phyloP scores from a whole-genome alignment of 2,888 invertebrate species.

The Nudaria mundana region DNA sequence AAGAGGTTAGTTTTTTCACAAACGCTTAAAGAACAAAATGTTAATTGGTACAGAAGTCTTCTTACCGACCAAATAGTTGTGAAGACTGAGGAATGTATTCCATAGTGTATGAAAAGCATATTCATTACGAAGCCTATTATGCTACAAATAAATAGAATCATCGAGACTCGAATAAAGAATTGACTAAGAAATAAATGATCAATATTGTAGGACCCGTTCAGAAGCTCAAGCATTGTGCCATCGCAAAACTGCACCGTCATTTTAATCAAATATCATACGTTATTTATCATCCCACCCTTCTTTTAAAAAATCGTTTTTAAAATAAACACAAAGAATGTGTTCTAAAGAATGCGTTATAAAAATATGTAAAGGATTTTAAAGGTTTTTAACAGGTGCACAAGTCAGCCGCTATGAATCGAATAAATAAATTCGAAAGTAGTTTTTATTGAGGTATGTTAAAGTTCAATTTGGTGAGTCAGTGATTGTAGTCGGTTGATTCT shows the following conservation, averaged over 20 bases:
- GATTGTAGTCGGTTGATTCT: constrained; percentile 10
- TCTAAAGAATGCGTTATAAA: constrained; percentile 68
- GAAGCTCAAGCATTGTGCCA: constrained; percentile 47
- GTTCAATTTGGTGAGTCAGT: constrained; percentile 12
- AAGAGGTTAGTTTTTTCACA: not conserved
- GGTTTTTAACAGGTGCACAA: constrained; percentile 70
- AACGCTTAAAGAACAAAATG: not conserved
- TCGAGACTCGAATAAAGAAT: constrained; percentile 38
- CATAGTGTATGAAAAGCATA: constrained; percentile 11
- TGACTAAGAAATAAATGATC: constrained; percentile 44
- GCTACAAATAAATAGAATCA: constrained; percentile 21
- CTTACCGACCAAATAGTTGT: no score
- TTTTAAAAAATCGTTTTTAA: constrained; percentile 46
- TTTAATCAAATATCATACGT: constrained; percentile 60
- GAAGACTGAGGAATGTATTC: not conserved
- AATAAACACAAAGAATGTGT: constrained; percentile 63
- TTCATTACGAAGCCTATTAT: constrained; percentile 30
- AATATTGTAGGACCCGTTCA: constrained; percentile 40
- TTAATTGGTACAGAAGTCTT: constrained; percentile 7
- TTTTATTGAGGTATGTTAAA: constrained; percentile 1
- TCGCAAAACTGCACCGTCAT: constrained; percentile 53
- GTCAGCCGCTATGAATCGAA: constrained; percentile 25
- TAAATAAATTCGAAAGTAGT: constrained; percentile 15
- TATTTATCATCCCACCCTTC: constrained; percentile 55
- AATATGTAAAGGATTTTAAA: constrained; percentile 72